A percentile compares a stretch with the other conserved stretches of the same genome.
Conservation (phyloP, 1,140 invertebrate genomes). For the Pseudoatta argentina region DNA sequence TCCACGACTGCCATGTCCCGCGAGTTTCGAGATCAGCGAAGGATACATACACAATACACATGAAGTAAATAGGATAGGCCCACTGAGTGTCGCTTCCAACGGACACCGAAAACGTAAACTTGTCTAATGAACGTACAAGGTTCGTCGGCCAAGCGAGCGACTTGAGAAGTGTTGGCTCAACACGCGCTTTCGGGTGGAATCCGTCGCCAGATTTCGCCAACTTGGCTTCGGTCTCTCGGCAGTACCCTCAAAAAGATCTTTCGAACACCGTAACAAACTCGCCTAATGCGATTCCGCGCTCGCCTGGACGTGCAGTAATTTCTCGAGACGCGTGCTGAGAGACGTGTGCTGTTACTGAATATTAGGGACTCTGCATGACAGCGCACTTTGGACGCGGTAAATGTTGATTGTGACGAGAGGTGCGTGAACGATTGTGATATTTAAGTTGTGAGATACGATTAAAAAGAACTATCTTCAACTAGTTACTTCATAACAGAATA, state of each 20-base stretch:
- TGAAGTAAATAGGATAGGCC: slow-evolving; percentile 18
- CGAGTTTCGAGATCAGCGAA: slow-evolving; percentile 12
- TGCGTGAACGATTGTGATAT: background rate
- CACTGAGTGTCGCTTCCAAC: slow-evolving; percentile 16
- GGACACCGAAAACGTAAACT: slow-evolving; percentile 65
- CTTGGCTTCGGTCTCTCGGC: slow-evolving; percentile 53
- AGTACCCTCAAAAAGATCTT: slow-evolving; percentile 67
- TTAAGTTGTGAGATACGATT: background rate
- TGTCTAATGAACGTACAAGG: slow-evolving; percentile 71
- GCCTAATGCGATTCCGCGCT: slow-evolving; percentile 64
- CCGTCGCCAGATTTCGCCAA: slow-evolving; percentile 66
- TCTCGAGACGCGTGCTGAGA: background rate
- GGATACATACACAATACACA: background rate
- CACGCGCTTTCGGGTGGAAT: slow-evolving; percentile 57
- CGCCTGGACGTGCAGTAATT: slow-evolving; percentile 22
- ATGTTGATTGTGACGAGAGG: background rate
- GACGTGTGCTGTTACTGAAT: background rate
- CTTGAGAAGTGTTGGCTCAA: slow-evolving; percentile 57
- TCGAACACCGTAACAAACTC: slow-evolving; percentile 60
- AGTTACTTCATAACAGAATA: background rate
- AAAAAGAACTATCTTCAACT: background rate
- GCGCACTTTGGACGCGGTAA: background rate
- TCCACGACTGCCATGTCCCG: background rate
- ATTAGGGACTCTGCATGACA: background rate
- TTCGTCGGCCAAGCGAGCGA: slow-evolving; percentile 48